Percentiles rank a stretch among this genome's conserved stretches.
Conservation (phyloP, 2,888 invertebrate species). For the Dorcus parallelipipedus region DNA sequence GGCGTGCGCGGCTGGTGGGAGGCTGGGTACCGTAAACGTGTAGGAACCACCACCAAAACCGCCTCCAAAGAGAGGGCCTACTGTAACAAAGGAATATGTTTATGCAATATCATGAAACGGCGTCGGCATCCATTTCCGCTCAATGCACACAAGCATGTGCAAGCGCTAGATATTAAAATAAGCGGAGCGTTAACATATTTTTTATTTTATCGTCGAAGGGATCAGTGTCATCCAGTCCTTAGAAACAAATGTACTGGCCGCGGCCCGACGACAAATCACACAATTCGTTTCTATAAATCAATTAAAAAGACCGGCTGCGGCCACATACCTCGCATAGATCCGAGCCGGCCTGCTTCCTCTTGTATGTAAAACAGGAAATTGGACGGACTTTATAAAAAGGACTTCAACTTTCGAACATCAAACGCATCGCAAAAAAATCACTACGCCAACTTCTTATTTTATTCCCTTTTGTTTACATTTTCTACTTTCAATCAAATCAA, state of each 20-base stretch:
- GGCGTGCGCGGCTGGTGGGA: constrained; percentile 44
- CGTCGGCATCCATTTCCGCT: constrained; percentile 24
- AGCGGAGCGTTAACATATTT: constrained; percentile 19
- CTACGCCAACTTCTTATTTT: too few relatives aligned
- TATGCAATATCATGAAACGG: constrained; percentile 31
- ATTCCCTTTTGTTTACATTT: too few relatives aligned
- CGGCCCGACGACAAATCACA: constrained; percentile 46
- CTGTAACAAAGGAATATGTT: constrained; percentile 43
- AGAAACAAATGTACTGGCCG: constrained; percentile 33
- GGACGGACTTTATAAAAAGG: constrained; percentile 17
- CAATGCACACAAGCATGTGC: constrained; percentile 23
- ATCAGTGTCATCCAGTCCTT: constrained; percentile 24
- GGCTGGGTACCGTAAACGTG: constrained; percentile 46
- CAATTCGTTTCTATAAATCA: constrained; percentile 48
- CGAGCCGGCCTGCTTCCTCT: constrained; percentile 34
- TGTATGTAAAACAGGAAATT: constrained; percentile 41
- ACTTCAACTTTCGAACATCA: background rate
- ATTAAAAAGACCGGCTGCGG: constrained; percentile 39
- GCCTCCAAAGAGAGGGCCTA: constrained; percentile 47
- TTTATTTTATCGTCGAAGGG: constrained; percentile 21
- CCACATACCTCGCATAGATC: constrained; percentile 38
- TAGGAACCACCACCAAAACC: constrained; percentile 45
- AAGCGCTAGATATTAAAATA: constrained; percentile 21
- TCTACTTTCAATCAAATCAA: too few relatives aligned
- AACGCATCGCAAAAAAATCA: too few relatives aligned